Evolutionary conservation across 2,113 vertebrate genomes (phyloP), one percentile per base, ranked within the genome.

Genomic region (Lepisosteus osseus): DNA sequence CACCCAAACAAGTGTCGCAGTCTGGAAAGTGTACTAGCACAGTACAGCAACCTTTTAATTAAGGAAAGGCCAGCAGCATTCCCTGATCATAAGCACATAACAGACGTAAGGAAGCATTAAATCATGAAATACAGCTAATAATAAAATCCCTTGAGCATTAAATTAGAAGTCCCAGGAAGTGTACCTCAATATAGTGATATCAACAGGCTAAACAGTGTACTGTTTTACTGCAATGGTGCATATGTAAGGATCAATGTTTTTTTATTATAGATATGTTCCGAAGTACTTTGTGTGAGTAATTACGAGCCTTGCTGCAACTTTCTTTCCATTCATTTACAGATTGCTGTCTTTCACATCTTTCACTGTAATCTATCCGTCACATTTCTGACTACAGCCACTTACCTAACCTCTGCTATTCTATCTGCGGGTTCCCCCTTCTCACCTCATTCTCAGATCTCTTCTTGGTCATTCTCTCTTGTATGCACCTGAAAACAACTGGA

Each of bases 21-120:
- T 65, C n/a, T 65, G 7, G 62, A 65, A 2, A 65, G 62, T 12
- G 41, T 65, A 65, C 41, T 65, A 65, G 62, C 62, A 4, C 29
- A 6, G 12, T 29, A 7, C 29, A 65, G 41, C 62, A 41, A 65
- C 29, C 62, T 65, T 65, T 43, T 65, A 65, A 65, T 65, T 65
- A 43, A 65, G 29, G 62, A 65, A 6, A 65, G 41, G 29, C 8
- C 29, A 65, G 41, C 62, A 65, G 41, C 3, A 29, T 59, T 55
- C 12, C 57, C 11, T 3, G 57, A 59, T 59, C 57, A 59, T 6
- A 59, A 59, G 57, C 57, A 59, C n/a, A 59, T 13, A 11, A 15
- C 57, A n/a, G 57, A n/a, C 11, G 57, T 59, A 59, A 59, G 12
- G 57, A 59, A 59, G 57, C 57, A 59, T 59, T 59, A 6, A 59